Conservation (phyloP, 1,140 invertebrate genomes). For the Asobara japonica region DNA sequence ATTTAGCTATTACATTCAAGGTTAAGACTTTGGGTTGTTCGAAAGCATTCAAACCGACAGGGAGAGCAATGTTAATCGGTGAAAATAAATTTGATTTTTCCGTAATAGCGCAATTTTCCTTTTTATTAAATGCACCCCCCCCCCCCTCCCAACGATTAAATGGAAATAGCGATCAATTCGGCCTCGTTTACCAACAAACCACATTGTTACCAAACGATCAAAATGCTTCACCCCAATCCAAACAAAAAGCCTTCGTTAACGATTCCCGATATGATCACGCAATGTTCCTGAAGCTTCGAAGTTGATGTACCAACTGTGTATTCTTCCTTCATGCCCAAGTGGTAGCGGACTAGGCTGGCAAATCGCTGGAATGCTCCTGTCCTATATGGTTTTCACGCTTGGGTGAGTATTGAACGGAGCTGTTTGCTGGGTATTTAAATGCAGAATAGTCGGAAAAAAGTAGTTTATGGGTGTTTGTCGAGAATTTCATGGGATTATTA, state of each 20-base stretch:
- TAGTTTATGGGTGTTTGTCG: not conserved
- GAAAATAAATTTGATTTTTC: too few relatives aligned
- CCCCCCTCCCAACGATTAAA: too few relatives aligned
- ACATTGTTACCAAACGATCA: not conserved
- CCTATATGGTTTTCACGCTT: not conserved
- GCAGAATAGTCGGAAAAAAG: not conserved
- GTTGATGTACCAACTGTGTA: conserved; percentile 11
- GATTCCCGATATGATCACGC: conserved; percentile 2
- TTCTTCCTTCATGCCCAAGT: not conserved
- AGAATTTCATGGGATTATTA: not conserved
- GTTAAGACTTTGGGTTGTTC: too few relatives aligned
- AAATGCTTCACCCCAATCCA: not conserved
- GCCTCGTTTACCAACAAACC: not conserved
- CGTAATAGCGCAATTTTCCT: too few relatives aligned
- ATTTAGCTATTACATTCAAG: too few relatives aligned
- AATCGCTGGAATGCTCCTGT: not conserved
- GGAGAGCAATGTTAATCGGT: not conserved
- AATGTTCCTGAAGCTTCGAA: conserved; percentile 14
- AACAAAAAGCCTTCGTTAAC: not conserved
- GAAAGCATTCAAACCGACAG: too few relatives aligned
- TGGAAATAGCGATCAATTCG: too few relatives aligned
- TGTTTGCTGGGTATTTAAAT: not conserved
- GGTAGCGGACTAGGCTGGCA: not conserved
- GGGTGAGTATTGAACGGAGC: not conserved
- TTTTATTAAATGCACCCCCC: too few relatives aligned